Conservation (phyloP, 1,140 invertebrate genomes). For the Leptopilina clavipes region DNA sequence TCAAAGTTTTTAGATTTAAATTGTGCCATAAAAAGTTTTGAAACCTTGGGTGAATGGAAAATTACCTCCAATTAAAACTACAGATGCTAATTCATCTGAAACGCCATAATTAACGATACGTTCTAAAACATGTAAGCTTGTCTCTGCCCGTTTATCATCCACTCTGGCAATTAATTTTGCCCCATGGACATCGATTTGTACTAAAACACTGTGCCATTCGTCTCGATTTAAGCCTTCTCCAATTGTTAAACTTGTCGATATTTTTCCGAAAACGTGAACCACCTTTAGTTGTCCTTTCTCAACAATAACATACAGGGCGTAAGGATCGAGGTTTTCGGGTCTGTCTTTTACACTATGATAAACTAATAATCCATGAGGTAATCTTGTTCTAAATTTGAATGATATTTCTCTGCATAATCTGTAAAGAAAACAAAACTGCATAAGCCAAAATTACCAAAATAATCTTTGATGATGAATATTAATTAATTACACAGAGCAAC, state of each 20-base stretch:
- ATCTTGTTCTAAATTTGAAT: conserved; percentile 88
- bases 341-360: conserved; percentile 91
- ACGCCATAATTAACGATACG: conserved; percentile 89
- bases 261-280: conserved; percentile 91
- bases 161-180: conserved; percentile 87
- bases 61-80: conserved; percentile 90
- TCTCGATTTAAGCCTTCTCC: conserved; percentile 91
- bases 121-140: conserved; percentile 85
- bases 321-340: conserved; percentile 84
- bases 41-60: no score
- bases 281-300: conserved; percentile 92
- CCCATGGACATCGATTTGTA: conserved; percentile 88
- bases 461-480: no score
- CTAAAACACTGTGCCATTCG: conserved; percentile 90
- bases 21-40: no score
- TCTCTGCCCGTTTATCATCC: conserved; percentile 87
- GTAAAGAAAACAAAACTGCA: conserved; percentile 43
- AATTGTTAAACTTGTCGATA: conserved; percentile 88
- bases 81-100: conserved; percentile 87
- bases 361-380: conserved; percentile 89
- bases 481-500: no score
- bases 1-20: no score
- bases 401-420: conserved; percentile 91
- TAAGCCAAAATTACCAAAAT: no score
- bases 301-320: conserved; percentile 91